Evolutionary conservation across 1,140 invertebrate species (phyloP), one percentile per base, ranked within the genome.

Genomic region (Megalopta genalis): DNA sequence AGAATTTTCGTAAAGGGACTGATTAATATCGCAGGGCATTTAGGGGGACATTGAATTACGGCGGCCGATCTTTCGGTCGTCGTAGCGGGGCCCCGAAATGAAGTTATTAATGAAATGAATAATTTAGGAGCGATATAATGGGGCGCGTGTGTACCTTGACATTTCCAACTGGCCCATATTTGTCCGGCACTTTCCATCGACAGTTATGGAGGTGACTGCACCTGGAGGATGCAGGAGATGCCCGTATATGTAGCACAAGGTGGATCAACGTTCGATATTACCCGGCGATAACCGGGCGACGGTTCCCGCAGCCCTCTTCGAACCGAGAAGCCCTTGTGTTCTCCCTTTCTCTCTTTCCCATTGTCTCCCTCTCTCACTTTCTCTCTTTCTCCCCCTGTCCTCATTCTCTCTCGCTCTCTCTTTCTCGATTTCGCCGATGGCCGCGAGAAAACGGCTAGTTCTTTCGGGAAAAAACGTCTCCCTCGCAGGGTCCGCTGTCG

Each of bases 261-360:
- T 27, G 67, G 63, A 85, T 85, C 84, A 81, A 57, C 77, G 77
- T 81, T 73, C 66, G 73, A 84, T 84, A 81, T 49, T 79, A 70
- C 65, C 62, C 62, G 14, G 1, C 63, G 72, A 77, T 77, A 69
- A 69, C 49, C 42, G 25, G 39, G 62, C 59, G 62, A 46, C 49
- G 49, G 49, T 18, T 16, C 21, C 54, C 18, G 54, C 54, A 57
- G 54, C 62, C 62, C 39, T 63, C 23, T 32, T 16, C 57, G 71
- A 69, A 49, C 21, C 16, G 2, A 6, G 21, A 12, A 46, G 49
- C 32, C 32, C 32, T 32, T 4, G 32, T 32, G n/a, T n/a, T n/a
- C n/a, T n/a, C 32, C 32, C 32, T 32, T n/a, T n/a, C n/a, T 32
- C 32, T 32, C 32, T 32, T 32, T 32, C 32, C 32, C 32, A n/a